Conservation (phyloP, 2,888 invertebrate genomes). For the Monochamus alternatus region DNA sequence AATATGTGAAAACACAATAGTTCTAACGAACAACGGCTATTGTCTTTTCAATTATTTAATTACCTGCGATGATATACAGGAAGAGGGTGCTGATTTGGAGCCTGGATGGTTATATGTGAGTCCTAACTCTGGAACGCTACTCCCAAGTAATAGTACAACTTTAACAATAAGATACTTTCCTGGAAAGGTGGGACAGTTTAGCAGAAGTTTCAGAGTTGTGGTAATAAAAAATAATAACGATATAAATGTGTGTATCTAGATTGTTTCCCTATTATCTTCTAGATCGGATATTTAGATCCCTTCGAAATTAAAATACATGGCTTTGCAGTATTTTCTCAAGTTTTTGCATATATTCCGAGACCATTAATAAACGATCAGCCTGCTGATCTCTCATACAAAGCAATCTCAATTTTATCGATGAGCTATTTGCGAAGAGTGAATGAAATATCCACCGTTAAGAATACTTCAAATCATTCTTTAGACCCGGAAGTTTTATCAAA, state of each 20-base stretch:
- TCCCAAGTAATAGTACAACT: slow-evolving; percentile 68
- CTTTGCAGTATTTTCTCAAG: slow-evolving; percentile 76
- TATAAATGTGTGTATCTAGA: not conserved
- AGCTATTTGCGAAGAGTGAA: slow-evolving; percentile 43
- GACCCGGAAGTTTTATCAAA: slow-evolving; percentile 29
- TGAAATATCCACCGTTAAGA: slow-evolving; percentile 21
- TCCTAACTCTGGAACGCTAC: slow-evolving; percentile 70
- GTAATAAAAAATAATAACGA: slow-evolving; percentile 52
- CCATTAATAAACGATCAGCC: slow-evolving; percentile 65
- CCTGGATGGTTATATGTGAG: slow-evolving; percentile 71
- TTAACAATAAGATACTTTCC: slow-evolving; percentile 73
- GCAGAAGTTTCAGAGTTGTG: slow-evolving; percentile 67
- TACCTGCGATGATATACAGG: slow-evolving; percentile 63
- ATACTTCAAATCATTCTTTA: not conserved
- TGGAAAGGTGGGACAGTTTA: slow-evolving; percentile 74
- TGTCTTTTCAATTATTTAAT: slow-evolving; percentile 71
- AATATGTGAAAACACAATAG: slow-evolving; percentile 60
- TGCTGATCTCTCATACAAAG: slow-evolving; percentile 50
- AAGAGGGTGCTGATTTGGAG: slow-evolving; percentile 66
- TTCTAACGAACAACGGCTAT: slow-evolving; percentile 72
- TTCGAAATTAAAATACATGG: slow-evolving; percentile 74
- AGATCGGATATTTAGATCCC: slow-evolving; percentile 75
- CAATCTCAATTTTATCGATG: slow-evolving; percentile 49
- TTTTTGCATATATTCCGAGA: slow-evolving; percentile 73
- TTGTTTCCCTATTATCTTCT: slow-evolving; percentile 61